A percentile compares a stretch with the other conserved stretches of the same genome.
phyloP scores from a whole-genome alignment of 2,797 vertebrate genomes.

The Petrocephalus schoutedeni region DNA sequence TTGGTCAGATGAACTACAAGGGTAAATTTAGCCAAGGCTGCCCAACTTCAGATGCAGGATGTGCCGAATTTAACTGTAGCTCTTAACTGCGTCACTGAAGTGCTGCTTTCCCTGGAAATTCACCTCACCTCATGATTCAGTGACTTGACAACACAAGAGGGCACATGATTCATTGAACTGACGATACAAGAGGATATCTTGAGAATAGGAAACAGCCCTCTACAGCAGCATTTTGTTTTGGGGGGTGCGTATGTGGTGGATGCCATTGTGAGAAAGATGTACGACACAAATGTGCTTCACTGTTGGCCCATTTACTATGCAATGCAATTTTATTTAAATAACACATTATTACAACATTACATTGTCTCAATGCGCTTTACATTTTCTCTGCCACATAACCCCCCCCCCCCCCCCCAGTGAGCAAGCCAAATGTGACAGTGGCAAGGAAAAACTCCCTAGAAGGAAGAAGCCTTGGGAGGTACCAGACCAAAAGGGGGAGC shows the following conservation, averaged over 20 bases:
- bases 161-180: no score
- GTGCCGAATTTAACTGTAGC: background rate
- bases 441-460: no score
- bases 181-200: background rate
- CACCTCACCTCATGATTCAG: background rate
- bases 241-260: background rate
- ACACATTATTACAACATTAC: no score
- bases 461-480: no score
- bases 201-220: background rate
- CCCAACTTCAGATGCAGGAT: background rate
- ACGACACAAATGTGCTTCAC: background rate
- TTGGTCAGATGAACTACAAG: background rate
- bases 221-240: background rate
- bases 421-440: no score
- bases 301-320: no score
- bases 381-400: no score
- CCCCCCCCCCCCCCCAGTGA: no score
- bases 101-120: background rate
- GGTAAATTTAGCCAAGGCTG: background rate
- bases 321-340: no score
- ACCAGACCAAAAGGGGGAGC: no score
- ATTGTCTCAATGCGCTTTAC: no score
- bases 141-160: background rate
- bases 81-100: background rate
- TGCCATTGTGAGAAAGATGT: background rate